phyloP scores from a whole-genome alignment of 2,113 vertebrate species.

The Zosterops japonicus region DNA sequence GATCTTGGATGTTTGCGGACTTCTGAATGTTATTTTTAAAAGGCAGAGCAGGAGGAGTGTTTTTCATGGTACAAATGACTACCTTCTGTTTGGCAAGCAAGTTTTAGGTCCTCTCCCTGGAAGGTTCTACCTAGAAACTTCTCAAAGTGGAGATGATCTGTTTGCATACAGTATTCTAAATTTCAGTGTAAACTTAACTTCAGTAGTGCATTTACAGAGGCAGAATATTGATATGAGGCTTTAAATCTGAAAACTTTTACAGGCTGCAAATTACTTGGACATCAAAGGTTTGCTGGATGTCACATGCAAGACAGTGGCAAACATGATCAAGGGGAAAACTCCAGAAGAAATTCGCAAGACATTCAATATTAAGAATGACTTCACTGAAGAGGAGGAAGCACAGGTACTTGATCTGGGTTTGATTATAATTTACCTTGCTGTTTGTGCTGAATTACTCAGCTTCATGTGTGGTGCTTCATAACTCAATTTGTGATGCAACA shows the following conservation, averaged over 20 bases:
- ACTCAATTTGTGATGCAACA: background rate
- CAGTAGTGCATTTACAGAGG: background rate
- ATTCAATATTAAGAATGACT: constrained; percentile 99
- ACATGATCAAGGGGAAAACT: constrained; percentile 99
- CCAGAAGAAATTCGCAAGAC: constrained; percentile 99
- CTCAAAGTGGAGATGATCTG: background rate
- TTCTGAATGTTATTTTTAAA: background rate
- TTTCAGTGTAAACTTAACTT: background rate
- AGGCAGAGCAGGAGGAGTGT: background rate
- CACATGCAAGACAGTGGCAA: constrained; percentile 99
- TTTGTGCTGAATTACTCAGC: background rate
- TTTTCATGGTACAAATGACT: background rate
- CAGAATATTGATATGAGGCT: background rate
- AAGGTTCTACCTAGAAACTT: background rate
- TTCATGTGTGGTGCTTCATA: background rate
- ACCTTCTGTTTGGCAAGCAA: background rate
- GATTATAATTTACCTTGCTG: background rate
- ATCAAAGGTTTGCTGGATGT: constrained; percentile 99
- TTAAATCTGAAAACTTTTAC: constrained; percentile 18
- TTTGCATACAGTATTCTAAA: background rate
- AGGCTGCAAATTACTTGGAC: constrained; percentile 99
- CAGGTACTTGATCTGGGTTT: constrained; percentile 78
- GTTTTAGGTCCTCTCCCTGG: background rate
- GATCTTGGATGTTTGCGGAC: background rate
- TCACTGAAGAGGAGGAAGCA: constrained; percentile 98